Conservation (phyloP, 2,113 vertebrate genomes). For the Anhinga rufa region DNA sequence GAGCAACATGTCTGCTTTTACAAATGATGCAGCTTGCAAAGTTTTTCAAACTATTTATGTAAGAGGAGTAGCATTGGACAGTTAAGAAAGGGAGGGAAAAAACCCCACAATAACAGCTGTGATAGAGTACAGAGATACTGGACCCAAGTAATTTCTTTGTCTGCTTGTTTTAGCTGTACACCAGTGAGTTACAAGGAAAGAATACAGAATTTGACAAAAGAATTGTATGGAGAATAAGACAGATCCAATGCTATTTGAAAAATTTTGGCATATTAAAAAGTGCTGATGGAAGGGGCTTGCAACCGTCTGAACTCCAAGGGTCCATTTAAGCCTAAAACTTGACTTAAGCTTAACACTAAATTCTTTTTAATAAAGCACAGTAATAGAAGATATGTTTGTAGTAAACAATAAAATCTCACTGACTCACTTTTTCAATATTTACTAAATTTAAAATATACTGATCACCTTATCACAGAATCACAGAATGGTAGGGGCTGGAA, state of each 20-base stretch:
- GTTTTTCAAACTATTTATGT: neutral
- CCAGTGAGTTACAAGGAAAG: neutral
- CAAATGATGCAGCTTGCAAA: neutral
- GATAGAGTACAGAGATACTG: neutral
- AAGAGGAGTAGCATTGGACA: neutral
- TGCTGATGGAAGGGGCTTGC: neutral
- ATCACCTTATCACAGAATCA: neutral
- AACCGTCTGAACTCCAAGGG: neutral
- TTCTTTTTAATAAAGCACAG: neutral
- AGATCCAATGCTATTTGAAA: neutral
- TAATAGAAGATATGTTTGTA: neutral
- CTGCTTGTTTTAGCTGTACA: neutral
- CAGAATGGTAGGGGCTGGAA: too few species aligned
- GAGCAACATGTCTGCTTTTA: neutral
- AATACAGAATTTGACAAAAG: neutral
- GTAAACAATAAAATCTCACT: neutral
- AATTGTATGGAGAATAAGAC: neutral
- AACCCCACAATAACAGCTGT: neutral
- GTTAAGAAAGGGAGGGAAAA: neutral
- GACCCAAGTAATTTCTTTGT: neutral
- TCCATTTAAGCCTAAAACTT: neutral
- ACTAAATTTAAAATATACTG: neutral
- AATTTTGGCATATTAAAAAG: neutral
- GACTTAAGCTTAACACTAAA: neutral
- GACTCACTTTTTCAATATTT: neutral